Percentiles rank a stretch among this genome's conserved stretches.
Conservation (phyloP, 2,797 vertebrate genomes). For the Pipistrellus nathusii region DNA sequence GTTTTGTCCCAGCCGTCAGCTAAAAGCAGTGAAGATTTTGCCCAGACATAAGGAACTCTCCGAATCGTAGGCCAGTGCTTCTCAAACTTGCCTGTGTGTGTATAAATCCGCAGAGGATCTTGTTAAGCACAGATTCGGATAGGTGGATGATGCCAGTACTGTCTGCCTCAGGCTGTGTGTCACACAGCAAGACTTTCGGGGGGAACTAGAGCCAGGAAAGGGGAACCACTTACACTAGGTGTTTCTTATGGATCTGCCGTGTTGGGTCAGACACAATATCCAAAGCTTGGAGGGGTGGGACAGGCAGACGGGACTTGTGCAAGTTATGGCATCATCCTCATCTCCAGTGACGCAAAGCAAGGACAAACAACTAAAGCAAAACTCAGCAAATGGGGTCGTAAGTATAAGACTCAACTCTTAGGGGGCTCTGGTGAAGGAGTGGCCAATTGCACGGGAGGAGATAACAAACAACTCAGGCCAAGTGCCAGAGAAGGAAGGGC, state of each 20-base stretch:
- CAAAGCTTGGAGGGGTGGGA: neutral
- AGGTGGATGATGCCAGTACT: neutral
- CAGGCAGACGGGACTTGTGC: neutral
- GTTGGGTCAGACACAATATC: neutral
- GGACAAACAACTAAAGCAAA: neutral
- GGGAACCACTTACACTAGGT: neutral
- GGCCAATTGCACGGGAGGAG: neutral
- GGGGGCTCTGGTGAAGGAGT: neutral
- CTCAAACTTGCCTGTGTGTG: neutral
- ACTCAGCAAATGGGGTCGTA: neutral
- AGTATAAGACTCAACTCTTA: neutral
- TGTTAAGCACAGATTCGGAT: neutral
- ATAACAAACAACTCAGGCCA: neutral
- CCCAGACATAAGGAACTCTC: neutral
- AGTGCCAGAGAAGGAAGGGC: neutral
- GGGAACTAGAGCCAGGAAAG: neutral
- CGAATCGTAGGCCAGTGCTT: neutral
- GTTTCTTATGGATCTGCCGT: neutral
- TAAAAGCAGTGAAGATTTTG: constrained; percentile 27
- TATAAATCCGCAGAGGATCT: too few relatives aligned
- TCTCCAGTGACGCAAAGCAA: neutral
- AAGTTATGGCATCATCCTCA: neutral
- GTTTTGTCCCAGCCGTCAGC: neutral
- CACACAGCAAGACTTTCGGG: neutral
- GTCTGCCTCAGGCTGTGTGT: neutral